Conservation (phyloP, 2,113 vertebrate species). For the Lasiurus cinereus region DNA sequence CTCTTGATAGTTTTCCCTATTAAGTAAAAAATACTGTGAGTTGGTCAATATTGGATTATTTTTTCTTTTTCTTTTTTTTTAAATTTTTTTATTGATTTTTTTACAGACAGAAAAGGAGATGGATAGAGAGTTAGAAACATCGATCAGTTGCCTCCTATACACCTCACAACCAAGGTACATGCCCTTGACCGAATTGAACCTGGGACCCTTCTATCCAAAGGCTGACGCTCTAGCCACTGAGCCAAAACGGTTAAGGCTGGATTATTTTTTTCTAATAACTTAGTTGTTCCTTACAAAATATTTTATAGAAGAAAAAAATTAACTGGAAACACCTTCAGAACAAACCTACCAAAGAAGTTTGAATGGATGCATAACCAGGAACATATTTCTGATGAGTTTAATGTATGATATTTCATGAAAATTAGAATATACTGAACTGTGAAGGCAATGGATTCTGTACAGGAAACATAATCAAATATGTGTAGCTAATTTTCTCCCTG, state of each 20-base stretch:
- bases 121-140: too few species aligned
- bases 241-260: background rate
- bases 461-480: background rate
- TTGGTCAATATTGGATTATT: background rate
- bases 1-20: background rate
- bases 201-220: too few species aligned
- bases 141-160: too few species aligned
- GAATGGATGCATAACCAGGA: background rate
- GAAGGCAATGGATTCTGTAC: background rate
- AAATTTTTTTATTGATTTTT: too few species aligned
- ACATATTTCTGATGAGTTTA: background rate
- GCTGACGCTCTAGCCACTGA: too few species aligned
- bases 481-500: background rate
- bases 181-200: too few species aligned
- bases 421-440: background rate
- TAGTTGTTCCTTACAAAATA: background rate
- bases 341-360: background rate
- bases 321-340: background rate
- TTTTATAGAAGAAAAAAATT: background rate
- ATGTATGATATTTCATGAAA: slow-evolving; percentile 32
- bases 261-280: slow-evolving; percentile 2
- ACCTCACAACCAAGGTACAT: too few species aligned
- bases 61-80: background rate
- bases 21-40: slow-evolving; percentile 4
- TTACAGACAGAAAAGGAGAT: too few species aligned